Base-by-base conservation (phyloP, 1,140 invertebrate genomes). In the Dendroctonus valens region DNA sequence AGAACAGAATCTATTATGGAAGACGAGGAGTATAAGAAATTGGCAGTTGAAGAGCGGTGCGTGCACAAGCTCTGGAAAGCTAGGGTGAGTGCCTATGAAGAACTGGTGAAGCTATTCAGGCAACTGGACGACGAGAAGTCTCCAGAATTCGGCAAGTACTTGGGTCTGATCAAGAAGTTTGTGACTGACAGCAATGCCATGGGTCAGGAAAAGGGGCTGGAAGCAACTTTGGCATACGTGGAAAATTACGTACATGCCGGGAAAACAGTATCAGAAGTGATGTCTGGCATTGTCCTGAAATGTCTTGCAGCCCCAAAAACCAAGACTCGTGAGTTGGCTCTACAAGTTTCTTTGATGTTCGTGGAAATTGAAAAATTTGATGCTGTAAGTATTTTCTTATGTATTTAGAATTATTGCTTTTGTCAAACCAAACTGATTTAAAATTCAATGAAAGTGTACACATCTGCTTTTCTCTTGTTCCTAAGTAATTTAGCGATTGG, bases 321-420 rank as follows among this genome's bases (percentile, higher is more conserved):
- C 1, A 96, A 94, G 79, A 97, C 93, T 4, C 96, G 92, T 79
- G 95, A 98, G 67, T 81, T 96, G 11, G 91, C 93, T 6, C 81
- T 91, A 46, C 94, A 97, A 78, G 88, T 98, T 60, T 87, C 89
- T 3, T 82, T 98, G 50, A 94, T 97, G 91, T 97, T 91, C 76
- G 86, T 98, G 72, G 96, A 99, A 83, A 94, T 97, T 72, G 96
- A 99, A 76, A 97, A 97, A 79, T 89, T 93, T 68, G 96, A 98
- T 72, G 78, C 87, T 44, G 93, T 96, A 0, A 68, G 59, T 68
- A 40, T 7, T 55, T 52, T 15, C n/a, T 15, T n/a, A 2, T 52
- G 11, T 52, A 15, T 52, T 2, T 2, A 4, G 12, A 11, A 46
- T 46, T 52, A 52, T 52, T 26, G 26, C 26, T 26, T 26, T 3